Percentiles rank a stretch among this genome's conserved stretches.
These are phyloP conservation scores for Amphimallon solstitiale DNA, from an alignment of 2,888 invertebrate species.

Conservation along the genomic window DNA sequence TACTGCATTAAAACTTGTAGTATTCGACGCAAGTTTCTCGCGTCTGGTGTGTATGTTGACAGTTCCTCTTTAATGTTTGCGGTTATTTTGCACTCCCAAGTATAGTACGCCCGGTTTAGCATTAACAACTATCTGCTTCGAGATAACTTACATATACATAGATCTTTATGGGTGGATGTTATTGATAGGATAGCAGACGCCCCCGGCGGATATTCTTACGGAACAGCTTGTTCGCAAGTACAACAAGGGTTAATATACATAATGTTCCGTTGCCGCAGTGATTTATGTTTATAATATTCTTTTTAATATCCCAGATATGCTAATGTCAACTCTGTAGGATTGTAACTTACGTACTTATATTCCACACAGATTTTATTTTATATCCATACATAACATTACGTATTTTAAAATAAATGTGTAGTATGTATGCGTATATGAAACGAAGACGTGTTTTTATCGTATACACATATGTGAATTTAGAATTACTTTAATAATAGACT, in stretches of 20 bases:
- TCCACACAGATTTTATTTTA: neutral
- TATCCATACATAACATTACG: too few species aligned
- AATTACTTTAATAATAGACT: too few species aligned
- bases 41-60: neutral
- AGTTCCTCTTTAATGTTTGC: constrained; percentile 23
- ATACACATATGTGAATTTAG: too few species aligned
- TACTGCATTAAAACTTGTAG: too few species aligned
- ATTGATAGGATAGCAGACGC: constrained; percentile 22
- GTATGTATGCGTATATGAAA: too few species aligned
- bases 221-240: constrained; percentile 28
- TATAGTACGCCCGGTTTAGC: constrained; percentile 12
- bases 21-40: too few species aligned
- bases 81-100: constrained; percentile 19
- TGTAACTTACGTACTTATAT: constrained; percentile 12
- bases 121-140: constrained; percentile 21
- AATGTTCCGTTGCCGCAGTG: constrained; percentile 5
- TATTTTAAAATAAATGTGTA: too few species aligned
- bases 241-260: constrained; percentile 21
- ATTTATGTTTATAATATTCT: constrained; percentile 27
- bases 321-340: constrained; percentile 9
- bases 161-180: constrained; percentile 27
- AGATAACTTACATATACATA: constrained; percentile 29
- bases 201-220: constrained; percentile 20
- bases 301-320: constrained; percentile 29
- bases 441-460: too few species aligned